A percentile compares a stretch with the other conserved stretches of the same genome.
phyloP scores from a whole-genome alignment of 1,140 invertebrate genomes.

The Calliphora vicina region DNA sequence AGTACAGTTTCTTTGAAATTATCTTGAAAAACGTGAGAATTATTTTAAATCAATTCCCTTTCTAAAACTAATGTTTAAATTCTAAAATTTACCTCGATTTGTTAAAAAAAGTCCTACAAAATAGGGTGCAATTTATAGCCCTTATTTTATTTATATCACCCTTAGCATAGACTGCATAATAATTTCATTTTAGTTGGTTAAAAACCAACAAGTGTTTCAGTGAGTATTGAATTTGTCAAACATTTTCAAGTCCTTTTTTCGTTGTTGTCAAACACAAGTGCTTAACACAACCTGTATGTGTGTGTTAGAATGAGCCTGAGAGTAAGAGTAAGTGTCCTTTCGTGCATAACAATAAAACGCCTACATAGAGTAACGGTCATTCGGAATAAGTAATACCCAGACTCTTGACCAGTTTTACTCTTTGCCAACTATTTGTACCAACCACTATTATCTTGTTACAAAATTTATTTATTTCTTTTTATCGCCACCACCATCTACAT shows the following conservation, averaged over 20 bases:
- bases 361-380: neutral
- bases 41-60: neutral
- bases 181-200: neutral
- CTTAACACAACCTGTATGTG: no score
- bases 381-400: neutral
- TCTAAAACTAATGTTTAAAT: neutral
- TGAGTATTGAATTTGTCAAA: neutral
- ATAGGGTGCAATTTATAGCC: neutral
- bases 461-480: neutral
- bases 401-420: neutral
- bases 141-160: neutral
- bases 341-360: slow-evolving; percentile 3
- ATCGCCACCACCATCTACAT: slow-evolving; percentile 1
- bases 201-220: neutral
- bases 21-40: neutral
- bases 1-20: neutral
- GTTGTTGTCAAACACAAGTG: no score
- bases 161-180: neutral
- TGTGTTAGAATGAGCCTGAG: no score
- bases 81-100: neutral
- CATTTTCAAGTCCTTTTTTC: neutral
- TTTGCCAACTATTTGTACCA: slow-evolving; percentile 33
- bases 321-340: neutral
- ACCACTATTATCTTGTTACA: slow-evolving; percentile 9
- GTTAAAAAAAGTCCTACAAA: neutral